Conservation (phyloP, 2,888 invertebrate species). For the Parnassius glacialis region DNA sequence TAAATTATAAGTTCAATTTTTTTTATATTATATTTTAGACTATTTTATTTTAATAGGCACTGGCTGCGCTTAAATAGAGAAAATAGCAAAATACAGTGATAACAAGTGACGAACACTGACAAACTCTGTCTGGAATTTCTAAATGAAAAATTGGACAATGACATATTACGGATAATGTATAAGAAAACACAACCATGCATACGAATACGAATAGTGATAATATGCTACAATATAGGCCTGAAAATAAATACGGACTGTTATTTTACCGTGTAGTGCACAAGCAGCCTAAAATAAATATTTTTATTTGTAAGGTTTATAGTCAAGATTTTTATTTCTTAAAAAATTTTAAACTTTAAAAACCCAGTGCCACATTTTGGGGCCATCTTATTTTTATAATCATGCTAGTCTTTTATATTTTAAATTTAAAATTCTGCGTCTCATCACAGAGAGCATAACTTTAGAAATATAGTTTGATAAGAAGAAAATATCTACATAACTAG, state of each 20-base stretch:
- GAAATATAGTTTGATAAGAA: background rate
- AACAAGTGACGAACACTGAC: too few relatives aligned
- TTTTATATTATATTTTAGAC: too few relatives aligned
- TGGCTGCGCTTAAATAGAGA: too few relatives aligned
- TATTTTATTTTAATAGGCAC: too few relatives aligned
- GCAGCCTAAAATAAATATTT: background rate
- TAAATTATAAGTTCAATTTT: too few relatives aligned
- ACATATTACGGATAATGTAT: too few relatives aligned
- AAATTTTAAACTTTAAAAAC: background rate
- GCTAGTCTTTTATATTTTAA: slow-evolving; percentile 1
- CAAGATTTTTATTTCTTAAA: background rate
- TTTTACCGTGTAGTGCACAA: background rate
- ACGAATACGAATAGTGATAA: background rate
- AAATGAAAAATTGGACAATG: too few relatives aligned
- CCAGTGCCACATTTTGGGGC: background rate
- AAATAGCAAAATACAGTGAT: too few relatives aligned
- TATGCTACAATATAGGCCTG: background rate
- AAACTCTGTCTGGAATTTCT: too few relatives aligned
- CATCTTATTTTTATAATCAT: background rate
- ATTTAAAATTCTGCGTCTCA: background rate
- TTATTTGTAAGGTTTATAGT: background rate
- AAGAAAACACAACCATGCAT: too few relatives aligned
- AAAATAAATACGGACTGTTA: background rate
- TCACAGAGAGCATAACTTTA: too few relatives aligned
- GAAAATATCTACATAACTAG: background rate